These are phyloP conservation scores for Suncus etruscus DNA, from an alignment of 2,113 vertebrate species.

Conservation along the genomic window DNA sequence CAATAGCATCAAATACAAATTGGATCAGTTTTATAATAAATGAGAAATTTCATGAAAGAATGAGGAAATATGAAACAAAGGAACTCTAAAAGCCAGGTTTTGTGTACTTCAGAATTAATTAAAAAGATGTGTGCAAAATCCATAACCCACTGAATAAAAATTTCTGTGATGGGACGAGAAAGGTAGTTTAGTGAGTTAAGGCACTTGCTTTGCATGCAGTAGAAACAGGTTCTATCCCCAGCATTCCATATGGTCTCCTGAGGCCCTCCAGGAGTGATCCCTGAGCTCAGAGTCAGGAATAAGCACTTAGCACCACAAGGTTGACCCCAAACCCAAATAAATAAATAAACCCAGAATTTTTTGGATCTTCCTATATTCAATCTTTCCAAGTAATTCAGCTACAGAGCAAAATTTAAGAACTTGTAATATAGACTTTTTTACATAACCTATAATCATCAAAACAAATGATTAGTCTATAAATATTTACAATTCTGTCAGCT, in stretches of 20 bases:
- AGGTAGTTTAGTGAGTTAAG: no score
- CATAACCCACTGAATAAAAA: neutral
- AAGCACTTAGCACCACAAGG: no score
- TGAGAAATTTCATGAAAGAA: neutral
- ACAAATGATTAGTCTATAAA: conserved; percentile 8
- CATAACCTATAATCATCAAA: neutral
- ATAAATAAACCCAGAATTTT: no score
- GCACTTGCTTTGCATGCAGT: no score
- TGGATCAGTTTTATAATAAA: neutral
- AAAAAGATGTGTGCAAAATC: neutral
- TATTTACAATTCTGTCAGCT: neutral
- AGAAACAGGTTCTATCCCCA: no score
- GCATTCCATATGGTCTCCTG: no score
- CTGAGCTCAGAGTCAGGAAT: no score
- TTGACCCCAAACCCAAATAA: no score
- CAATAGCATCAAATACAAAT: neutral
- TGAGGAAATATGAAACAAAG: neutral
- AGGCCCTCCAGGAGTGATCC: no score
- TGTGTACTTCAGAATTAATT: neutral
- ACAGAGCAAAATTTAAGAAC: neutral
- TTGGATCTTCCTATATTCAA: no score
- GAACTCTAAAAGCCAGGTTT: neutral
- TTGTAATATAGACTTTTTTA: neutral
- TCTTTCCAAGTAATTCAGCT: neutral
- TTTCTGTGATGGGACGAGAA: neutral